Conservation (phyloP, 2,797 vertebrate genomes). For the Peromyscus melanophrys region DNA sequence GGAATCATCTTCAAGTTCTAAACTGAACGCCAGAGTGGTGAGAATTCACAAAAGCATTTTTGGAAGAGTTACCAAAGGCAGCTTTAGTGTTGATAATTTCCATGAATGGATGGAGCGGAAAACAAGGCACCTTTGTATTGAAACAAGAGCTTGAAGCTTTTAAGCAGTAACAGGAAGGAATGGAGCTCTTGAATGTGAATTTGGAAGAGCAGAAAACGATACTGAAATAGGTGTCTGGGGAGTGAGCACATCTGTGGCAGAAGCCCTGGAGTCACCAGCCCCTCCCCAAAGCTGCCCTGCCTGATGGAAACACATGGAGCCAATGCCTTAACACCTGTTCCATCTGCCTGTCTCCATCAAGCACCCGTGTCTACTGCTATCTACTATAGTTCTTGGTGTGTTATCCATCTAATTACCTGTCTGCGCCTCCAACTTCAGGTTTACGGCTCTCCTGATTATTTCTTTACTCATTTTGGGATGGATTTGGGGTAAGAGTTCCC, state of each 20-base stretch:
- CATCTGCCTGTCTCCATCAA: background rate
- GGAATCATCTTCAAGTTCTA: background rate
- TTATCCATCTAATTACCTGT: conserved; percentile 44
- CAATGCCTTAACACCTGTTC: conserved; percentile 4
- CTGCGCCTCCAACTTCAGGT: conserved; percentile 53
- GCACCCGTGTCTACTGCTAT: background rate
- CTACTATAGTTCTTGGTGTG: background rate
- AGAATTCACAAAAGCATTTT: conserved; percentile 47
- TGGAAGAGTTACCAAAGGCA: background rate
- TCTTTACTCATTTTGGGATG: conserved; percentile 75
- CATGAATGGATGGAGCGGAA: background rate
- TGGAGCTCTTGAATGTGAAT: background rate
- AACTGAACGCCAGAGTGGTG: background rate
- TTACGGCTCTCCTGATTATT: conserved; percentile 72
- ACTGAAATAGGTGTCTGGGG: background rate
- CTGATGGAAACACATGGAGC: background rate
- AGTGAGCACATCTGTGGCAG: background rate
- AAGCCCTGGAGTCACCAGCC: background rate
- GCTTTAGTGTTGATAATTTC: background rate
- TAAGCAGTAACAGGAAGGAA: background rate
- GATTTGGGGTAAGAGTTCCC: conserved; percentile 76
- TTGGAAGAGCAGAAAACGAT: background rate
- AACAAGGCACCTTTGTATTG: conserved; percentile 45
- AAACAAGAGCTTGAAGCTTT: background rate
- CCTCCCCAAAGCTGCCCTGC: background rate